Base-by-base conservation (phyloP, 2,797 vertebrate species). In the Eleutherodactylus coqui region DNA sequence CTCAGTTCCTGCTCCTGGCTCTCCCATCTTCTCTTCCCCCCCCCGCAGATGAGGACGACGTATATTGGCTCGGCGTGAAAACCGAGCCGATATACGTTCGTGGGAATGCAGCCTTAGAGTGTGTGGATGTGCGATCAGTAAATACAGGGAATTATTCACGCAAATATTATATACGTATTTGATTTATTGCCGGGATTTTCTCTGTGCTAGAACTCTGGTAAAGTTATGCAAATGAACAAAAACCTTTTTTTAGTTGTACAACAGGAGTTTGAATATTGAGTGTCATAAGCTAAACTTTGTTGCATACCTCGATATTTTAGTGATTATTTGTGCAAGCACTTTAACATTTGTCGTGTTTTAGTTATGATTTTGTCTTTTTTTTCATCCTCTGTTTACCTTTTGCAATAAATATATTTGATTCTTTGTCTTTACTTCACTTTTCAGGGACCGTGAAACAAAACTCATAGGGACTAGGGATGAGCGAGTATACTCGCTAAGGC, bases 381-480 rank as follows among this genome's bases (percentile, higher is more conserved):
- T 32, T 55, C 49, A 0, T 43, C 24, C 36, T 38, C 8, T 7
- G 8, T 72, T 13, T 41, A 70, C 43, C 17, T 72, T n/a, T n/a
- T 55, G 16, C 64, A 84, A 76, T 84, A 84, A 83, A 84, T 62
- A 21, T 27, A 2, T 60, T 45, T 75, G 51, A 38, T 27, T n/a
- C 82, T 75, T 29, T 43, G 32, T 75, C 5, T 27, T 80, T 14
- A 2, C 45, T 43, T 72, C 24, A 16, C 1, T 72, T n/a, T n/a
- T 43, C 60, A 32, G 13, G 11, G 11, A 64, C 3, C 13, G 9
- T 32, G 29, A 62, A 16, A 27, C 9, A 1, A 60, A 27, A 27
- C 55, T 9, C 8, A 11, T n/a, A n/a, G n/a, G n/a, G n/a, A n/a
- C n/a, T n/a, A n/a, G n/a, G n/a, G n/a, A n/a, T n/a, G n/a, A n/a